Evolutionary conservation across 2,888 invertebrate genomes (phyloP).

Genomic region (Cryptus viduatorius): DNA sequence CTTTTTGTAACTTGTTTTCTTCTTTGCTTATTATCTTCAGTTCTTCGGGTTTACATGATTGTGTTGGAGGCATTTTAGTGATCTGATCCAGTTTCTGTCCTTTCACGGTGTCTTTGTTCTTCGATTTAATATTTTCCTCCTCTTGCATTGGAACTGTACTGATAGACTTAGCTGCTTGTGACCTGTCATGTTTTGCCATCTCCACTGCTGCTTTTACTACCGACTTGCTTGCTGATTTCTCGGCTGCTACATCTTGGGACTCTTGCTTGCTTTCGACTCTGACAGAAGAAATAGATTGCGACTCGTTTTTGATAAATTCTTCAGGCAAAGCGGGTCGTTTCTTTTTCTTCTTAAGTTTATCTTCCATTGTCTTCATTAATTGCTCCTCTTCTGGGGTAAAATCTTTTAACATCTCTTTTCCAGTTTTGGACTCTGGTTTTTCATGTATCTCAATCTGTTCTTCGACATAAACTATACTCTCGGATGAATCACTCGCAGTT

Average conservation of each 20-base stretch:
- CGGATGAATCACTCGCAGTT: constrained; percentile 45
- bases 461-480: constrained; percentile 10
- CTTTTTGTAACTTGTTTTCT: constrained; percentile 9
- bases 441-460: constrained; percentile 23
- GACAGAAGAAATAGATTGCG: constrained; percentile 51
- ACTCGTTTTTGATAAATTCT: constrained; percentile 67
- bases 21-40: constrained; percentile 7
- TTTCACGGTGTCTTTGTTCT: neutral
- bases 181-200: neutral
- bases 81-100: neutral
- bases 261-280: constrained; percentile 45
- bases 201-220: neutral
- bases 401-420: constrained; percentile 50
- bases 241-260: constrained; percentile 28
- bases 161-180: constrained; percentile 1
- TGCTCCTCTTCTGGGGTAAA: constrained; percentile 57
- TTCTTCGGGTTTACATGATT: neutral
- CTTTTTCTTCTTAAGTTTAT: constrained; percentile 73
- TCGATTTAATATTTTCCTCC: neutral
- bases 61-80: neutral
- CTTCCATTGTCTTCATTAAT: constrained; percentile 70
- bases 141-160: neutral
- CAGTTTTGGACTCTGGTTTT: constrained; percentile 8
- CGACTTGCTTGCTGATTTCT: constrained; percentile 13
- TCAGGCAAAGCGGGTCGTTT: constrained; percentile 70